Base-by-base conservation (phyloP, 2,888 invertebrate genomes). In the Malacosoma neustria region DNA sequence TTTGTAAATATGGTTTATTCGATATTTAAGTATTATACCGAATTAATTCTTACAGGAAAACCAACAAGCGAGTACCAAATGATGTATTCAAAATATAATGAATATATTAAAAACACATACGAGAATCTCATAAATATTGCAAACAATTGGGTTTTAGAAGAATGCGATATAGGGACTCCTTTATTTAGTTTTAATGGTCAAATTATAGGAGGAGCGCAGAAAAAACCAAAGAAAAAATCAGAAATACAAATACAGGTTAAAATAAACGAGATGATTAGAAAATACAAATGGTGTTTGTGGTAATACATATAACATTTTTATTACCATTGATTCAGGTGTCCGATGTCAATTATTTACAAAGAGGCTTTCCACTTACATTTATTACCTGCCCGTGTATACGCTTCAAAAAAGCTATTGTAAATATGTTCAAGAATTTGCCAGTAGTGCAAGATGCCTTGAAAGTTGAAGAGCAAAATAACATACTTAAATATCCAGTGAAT, bases 301-400 rank as follows among this genome's bases (percentile, higher is more conserved):
- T n/a, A n/a, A n/a, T n/a, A n/a, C n/a, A n/a, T n/a, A n/a, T n/a
- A n/a, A n/a, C n/a, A 22, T 4, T 22, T 22, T 7, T 7, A 14
- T 11, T 9, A 32, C 29, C 40, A 11, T 37, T 43, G 14, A 62
- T 65, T 38, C 46, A 79, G 80, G 5, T 48, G 3, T 71, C 76
- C 1, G 73, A 75, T 3, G 43, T 59, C 1, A 58, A 47, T 46
- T 49, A 62, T 3, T 36, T 44, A 0, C 72, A 74, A 1, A 63
- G 80, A 51, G 85, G 85, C 0, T 85, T 85, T 41, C 81, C 82
- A 11, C 34, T 85, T 36, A 80, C 79, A 2, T 36, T 84, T 3
- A 53, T 85, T 32, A 69, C 57, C 55, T 69, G 69, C 22, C 72
- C 80, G 1, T 80, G 79, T 49, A 13, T 59, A 4, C 50, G 54